Conservation (phyloP, 2,888 invertebrate species). For the Syritta pipiens region DNA sequence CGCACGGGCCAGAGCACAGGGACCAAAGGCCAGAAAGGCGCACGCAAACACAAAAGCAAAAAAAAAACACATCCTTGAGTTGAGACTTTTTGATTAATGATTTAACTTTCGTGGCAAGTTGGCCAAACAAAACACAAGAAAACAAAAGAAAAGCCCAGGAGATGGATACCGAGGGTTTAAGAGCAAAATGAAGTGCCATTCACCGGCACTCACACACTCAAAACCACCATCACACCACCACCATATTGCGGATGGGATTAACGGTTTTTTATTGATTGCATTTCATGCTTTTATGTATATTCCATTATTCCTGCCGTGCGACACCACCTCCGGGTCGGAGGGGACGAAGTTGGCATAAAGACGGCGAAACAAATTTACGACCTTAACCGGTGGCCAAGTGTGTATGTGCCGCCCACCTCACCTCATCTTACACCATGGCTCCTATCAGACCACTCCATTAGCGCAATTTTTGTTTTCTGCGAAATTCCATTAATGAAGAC, state of each 20-base stretch:
- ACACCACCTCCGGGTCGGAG: background rate
- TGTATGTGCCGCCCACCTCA: too few relatives aligned
- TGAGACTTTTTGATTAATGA: constrained; percentile 60
- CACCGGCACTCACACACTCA: background rate
- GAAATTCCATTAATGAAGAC: constrained; percentile 48
- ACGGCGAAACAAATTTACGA: constrained; percentile 28
- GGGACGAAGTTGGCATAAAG: constrained; percentile 11
- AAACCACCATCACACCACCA: constrained; percentile 1
- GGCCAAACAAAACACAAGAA: background rate
- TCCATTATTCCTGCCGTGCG: too few relatives aligned
- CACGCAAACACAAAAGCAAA: too few relatives aligned
- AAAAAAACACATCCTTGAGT: constrained; percentile 22
- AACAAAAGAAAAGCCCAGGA: background rate
- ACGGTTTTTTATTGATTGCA: constrained; percentile 60
- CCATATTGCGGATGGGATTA: constrained; percentile 56
- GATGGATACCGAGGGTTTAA: constrained; percentile 39
- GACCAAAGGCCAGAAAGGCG: too few relatives aligned
- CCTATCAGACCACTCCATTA: constrained; percentile 45
- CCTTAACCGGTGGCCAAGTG: background rate
- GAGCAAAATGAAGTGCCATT: constrained; percentile 29
- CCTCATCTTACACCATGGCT: background rate
- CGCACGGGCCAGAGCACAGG: too few relatives aligned
- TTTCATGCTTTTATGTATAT: constrained; percentile 9
- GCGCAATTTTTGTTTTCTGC: constrained; percentile 30
- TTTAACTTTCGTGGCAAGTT: constrained; percentile 41